Evolutionary conservation across 2,113 vertebrate genomes (phyloP).

Genomic region (Silurus glanis): DNA sequence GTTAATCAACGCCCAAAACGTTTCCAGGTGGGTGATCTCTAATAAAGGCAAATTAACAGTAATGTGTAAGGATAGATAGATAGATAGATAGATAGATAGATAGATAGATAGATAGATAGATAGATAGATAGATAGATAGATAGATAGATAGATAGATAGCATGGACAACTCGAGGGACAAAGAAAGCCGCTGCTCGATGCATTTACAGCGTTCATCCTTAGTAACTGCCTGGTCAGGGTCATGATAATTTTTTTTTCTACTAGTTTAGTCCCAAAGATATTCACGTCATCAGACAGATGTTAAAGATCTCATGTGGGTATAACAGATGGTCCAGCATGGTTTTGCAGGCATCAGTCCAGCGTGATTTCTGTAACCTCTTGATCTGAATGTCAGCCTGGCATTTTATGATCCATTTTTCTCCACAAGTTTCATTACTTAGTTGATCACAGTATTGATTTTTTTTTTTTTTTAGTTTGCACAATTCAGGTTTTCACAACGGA

Average conservation of each 20-base stretch:
- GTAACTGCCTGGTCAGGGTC: too few species aligned
- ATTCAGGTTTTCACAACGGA: background rate
- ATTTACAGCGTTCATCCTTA: too few species aligned
- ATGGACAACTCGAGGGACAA: too few species aligned
- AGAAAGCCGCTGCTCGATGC: too few species aligned
- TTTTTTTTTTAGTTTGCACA: background rate
- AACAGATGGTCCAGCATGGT: background rate
- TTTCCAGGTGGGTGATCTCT: too few species aligned
- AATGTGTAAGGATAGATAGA: too few species aligned
- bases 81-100: too few species aligned
- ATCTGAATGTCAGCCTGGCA: conserved; percentile 26
- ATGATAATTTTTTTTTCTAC: too few species aligned
- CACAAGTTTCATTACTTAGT: background rate
- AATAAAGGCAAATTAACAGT: too few species aligned
- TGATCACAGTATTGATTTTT: background rate
- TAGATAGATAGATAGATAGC: too few species aligned
- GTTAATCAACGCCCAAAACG: background rate
- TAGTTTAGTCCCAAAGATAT: background rate
- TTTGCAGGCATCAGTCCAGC: background rate
- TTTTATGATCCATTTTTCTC: background rate
- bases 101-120: too few species aligned
- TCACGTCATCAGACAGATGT: background rate
- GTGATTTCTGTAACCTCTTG: background rate
- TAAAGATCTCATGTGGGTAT: background rate
- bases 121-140: too few species aligned